Conservation (phyloP, 2,113 vertebrate species). For the Microtus richardsoni region DNA sequence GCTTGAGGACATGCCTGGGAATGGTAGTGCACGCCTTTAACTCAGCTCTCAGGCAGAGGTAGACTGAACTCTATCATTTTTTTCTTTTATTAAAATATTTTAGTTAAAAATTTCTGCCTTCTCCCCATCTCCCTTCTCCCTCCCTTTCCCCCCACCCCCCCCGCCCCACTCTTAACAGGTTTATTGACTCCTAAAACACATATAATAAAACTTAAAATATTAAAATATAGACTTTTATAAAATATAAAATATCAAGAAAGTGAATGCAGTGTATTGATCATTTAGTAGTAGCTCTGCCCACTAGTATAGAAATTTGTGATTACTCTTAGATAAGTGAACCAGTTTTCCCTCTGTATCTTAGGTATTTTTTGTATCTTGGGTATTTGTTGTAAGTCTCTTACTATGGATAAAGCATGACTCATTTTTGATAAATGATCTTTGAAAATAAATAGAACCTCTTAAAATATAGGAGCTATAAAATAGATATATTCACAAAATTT, state of each 20-base stretch:
- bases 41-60: neutral
- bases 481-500: neutral
- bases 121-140: no score
- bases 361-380: neutral
- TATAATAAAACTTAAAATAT: neutral
- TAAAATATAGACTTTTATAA: neutral
- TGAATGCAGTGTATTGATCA: neutral
- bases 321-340: neutral
- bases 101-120: no score
- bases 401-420: neutral
- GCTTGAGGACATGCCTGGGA: neutral
- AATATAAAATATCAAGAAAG: constrained; percentile 3
- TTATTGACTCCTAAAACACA: no score
- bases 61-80: neutral
- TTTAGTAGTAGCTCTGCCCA: neutral
- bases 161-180: neutral
- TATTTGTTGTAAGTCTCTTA: neutral
- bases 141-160: no score
- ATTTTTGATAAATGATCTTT: neutral
- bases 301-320: constrained; percentile 32
- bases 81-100: no score
- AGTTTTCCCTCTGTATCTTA: neutral
- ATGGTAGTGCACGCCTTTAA: neutral
- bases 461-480: neutral
- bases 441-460: constrained; percentile 26